These are phyloP conservation scores for Cydia splendana DNA, from an alignment of 1,140 invertebrate species.

Conservation along the genomic window DNA sequence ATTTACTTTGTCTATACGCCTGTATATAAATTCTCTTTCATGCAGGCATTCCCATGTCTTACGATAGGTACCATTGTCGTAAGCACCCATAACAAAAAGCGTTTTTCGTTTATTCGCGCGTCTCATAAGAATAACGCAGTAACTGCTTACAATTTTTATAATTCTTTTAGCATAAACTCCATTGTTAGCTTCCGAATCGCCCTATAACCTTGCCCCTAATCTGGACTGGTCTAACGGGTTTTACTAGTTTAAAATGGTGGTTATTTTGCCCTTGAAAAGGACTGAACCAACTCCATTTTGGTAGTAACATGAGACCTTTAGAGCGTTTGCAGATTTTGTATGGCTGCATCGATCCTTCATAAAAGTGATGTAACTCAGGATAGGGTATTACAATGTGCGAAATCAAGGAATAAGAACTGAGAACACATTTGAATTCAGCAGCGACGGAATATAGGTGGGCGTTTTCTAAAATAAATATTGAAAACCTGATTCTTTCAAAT, in stretches of 20 bases:
- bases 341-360: background rate
- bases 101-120: too few relatives aligned
- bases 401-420: too few relatives aligned
- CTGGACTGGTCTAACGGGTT: slow-evolving; percentile 7
- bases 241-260: background rate
- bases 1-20: too few relatives aligned
- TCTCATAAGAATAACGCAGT: too few relatives aligned
- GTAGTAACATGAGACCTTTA: background rate
- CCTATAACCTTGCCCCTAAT: slow-evolving; percentile 16
- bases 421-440: too few relatives aligned
- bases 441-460: too few relatives aligned
- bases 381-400: background rate
- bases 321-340: background rate
- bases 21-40: too few relatives aligned
- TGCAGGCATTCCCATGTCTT: too few relatives aligned
- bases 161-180: background rate
- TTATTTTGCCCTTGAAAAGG: background rate
- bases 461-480: too few relatives aligned
- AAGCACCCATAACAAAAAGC: too few relatives aligned
- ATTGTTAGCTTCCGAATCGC: background rate
- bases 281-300: background rate
- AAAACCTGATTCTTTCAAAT: too few relatives aligned
- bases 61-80: too few relatives aligned
- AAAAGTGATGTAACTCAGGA: slow-evolving; percentile 7
- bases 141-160: background rate